phyloP scores from a whole-genome alignment of 2,888 invertebrate species.

The Agrypnus murinus region DNA sequence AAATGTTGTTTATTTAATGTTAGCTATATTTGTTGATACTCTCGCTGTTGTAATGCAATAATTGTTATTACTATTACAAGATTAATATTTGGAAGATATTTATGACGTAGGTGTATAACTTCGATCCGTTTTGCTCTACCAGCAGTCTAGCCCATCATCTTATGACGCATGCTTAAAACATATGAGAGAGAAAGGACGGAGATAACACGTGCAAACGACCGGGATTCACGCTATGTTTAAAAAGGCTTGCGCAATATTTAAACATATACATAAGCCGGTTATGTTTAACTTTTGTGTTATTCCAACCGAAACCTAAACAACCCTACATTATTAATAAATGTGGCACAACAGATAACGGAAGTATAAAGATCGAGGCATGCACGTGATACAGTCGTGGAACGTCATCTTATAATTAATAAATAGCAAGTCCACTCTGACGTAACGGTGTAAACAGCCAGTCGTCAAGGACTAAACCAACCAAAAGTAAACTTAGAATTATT shows the following conservation, averaged over 20 bases:
- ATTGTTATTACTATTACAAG: too few relatives aligned
- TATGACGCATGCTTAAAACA: background rate
- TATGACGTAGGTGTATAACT: background rate
- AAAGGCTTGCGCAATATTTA: slow-evolving; percentile 11
- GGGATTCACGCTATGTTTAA: slow-evolving; percentile 1
- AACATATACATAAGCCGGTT: background rate
- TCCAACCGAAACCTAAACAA: slow-evolving; percentile 46
- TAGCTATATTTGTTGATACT: too few relatives aligned
- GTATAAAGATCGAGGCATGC: slow-evolving; percentile 52
- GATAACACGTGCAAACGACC: slow-evolving; percentile 3
- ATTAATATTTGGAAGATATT: too few relatives aligned
- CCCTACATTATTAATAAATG: slow-evolving; percentile 26
- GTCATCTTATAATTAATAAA: slow-evolving; percentile 37
- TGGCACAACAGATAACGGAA: slow-evolving; percentile 47
- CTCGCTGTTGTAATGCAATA: too few relatives aligned
- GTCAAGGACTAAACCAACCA: background rate
- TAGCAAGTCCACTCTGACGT: slow-evolving; percentile 46
- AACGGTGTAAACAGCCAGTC: slow-evolving; percentile 43
- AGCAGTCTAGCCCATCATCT: too few relatives aligned
- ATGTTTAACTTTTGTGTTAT: slow-evolving; percentile 29
- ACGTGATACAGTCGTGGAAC: slow-evolving; percentile 51
- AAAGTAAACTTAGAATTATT: too few relatives aligned
- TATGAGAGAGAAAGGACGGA: slow-evolving; percentile 1
- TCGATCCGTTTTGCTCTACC: background rate
- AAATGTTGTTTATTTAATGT: too few relatives aligned